Conservation (phyloP, 2,888 invertebrate genomes). For the Drosophila niveifrons region DNA sequence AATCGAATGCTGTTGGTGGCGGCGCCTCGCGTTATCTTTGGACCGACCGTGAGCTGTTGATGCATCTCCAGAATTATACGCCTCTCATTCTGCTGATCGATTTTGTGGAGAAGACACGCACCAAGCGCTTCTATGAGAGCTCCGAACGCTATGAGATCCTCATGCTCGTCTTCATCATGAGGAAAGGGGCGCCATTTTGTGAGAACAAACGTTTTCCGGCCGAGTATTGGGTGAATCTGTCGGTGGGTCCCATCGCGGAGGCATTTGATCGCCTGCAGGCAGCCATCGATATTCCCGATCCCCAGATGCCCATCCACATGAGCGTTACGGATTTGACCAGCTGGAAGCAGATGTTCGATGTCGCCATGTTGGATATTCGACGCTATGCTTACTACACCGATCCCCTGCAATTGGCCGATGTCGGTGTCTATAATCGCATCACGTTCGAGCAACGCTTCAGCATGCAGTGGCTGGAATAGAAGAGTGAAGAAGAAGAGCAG, state of each 20-base stretch:
- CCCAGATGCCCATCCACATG: constrained; percentile 81
- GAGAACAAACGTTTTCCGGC: constrained; percentile 83
- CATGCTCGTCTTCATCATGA: constrained; percentile 81
- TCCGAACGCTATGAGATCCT: constrained; percentile 81
- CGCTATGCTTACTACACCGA: constrained; percentile 79
- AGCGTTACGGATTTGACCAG: constrained; percentile 80
- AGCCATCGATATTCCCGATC: constrained; percentile 80
- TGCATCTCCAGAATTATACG: constrained; percentile 82
- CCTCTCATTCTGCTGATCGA: constrained; percentile 79
- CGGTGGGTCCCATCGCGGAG: constrained; percentile 79
- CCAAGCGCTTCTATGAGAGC: constrained; percentile 82
- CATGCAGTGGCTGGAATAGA: constrained; percentile 78
- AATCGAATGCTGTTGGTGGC: constrained; percentile 26
- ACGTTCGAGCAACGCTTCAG: constrained; percentile 78
- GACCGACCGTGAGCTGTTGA: constrained; percentile 79
- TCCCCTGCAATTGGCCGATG: constrained; percentile 77
- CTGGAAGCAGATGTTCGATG: constrained; percentile 82
- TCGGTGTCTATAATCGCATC: constrained; percentile 76
- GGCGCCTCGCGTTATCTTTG: constrained; percentile 68
- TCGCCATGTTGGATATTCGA: constrained; percentile 77
- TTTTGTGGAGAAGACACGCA: constrained; percentile 82
- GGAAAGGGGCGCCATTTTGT: constrained; percentile 81
- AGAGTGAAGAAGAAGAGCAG: neutral
- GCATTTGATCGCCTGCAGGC: constrained; percentile 79
- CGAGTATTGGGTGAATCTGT: constrained; percentile 82